Evolutionary conservation across 1,140 invertebrate genomes (phyloP).

Genomic region (Aphelinus certus): DNA sequence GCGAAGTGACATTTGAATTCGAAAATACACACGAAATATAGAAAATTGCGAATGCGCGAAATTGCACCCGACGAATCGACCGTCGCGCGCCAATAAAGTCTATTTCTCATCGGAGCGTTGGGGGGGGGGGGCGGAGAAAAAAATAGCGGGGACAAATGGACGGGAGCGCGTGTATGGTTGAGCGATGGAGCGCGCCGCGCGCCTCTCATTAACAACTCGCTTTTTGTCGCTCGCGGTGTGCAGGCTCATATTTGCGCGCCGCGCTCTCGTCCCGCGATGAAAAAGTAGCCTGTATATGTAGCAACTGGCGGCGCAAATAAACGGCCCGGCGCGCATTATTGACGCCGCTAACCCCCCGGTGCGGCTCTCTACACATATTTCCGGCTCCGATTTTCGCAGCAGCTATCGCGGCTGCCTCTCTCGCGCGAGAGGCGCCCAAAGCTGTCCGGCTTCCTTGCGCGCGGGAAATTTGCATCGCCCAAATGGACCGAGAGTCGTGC

Average conservation of each 20-base stretch:
- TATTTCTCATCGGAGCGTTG: no score
- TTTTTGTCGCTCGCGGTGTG: not conserved
- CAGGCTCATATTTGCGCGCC: not conserved
- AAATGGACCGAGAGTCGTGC: not conserved
- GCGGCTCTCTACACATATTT: not conserved
- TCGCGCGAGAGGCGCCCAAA: slow-evolving; percentile 6
- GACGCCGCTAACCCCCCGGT: not conserved
- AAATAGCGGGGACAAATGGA: no score
- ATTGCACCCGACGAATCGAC: no score
- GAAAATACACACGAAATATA: no score
- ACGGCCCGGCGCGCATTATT: not conserved
- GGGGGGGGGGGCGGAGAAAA: no score
- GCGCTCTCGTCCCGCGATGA: no score
- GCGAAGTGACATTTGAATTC: no score
- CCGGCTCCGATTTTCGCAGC: not conserved
- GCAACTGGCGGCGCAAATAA: slow-evolving; percentile 1
- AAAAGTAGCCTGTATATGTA: no score
- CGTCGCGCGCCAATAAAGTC: no score
- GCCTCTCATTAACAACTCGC: not conserved
- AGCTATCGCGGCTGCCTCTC: slow-evolving; percentile 17
- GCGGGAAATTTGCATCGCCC: not conserved
- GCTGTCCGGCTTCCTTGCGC: slow-evolving; percentile 1
- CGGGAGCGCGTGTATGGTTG: no score
- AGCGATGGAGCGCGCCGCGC: no score
- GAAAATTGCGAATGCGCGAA: no score